A percentile compares a stretch with the other conserved stretches of the same genome.
phyloP scores from a whole-genome alignment of 2,888 invertebrate genomes.

The Reticulitermes lucifugus region DNA sequence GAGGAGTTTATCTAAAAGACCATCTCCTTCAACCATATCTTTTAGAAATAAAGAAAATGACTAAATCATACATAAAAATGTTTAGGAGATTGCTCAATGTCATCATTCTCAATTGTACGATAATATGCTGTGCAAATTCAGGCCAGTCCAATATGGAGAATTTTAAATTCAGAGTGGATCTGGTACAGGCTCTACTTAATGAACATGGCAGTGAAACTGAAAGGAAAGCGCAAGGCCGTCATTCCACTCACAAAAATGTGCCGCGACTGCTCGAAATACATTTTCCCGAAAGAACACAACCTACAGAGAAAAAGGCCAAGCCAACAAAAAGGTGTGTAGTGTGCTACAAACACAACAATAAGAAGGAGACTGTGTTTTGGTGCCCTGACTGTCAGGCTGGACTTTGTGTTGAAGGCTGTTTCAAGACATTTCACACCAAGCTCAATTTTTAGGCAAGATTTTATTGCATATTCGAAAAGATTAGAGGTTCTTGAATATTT shows the following conservation, averaged over 20 bases:
- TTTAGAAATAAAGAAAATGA: neutral
- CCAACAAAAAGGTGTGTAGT: neutral
- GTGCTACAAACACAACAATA: neutral
- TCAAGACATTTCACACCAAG: too few relatives aligned
- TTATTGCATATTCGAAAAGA: too few relatives aligned
- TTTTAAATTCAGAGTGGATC: neutral
- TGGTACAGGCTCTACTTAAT: neutral
- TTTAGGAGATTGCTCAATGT: neutral
- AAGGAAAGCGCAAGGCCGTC: neutral
- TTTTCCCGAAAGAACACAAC: neutral
- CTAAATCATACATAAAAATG: neutral
- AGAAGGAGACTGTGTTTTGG: neutral
- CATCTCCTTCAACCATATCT: neutral
- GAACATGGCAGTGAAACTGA: too few relatives aligned
- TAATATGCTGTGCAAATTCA: neutral
- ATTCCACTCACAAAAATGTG: neutral
- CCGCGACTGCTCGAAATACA: neutral
- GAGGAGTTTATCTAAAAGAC: neutral
- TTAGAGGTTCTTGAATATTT: too few relatives aligned
- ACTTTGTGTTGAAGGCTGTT: neutral
- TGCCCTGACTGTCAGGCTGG: neutral
- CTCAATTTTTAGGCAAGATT: too few relatives aligned
- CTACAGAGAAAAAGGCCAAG: neutral
- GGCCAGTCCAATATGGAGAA: neutral
- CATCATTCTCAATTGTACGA: neutral